Percentiles rank a stretch among this genome's conserved stretches.
phyloP scores from a whole-genome alignment of 1,140 invertebrate genomes.

The Drosophila funebris region DNA sequence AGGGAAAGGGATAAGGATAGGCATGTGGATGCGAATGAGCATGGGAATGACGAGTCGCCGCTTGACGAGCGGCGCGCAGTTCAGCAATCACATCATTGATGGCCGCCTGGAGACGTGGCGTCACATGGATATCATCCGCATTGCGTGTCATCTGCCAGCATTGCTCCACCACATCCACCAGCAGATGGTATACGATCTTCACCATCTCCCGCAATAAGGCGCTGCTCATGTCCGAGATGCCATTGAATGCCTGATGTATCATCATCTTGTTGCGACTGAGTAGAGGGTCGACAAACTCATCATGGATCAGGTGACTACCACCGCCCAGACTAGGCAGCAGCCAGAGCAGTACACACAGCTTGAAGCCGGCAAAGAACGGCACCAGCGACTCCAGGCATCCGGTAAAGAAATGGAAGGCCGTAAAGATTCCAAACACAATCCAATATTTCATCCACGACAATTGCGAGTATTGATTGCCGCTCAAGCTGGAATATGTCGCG shows the following conservation, averaged over 20 bases:
- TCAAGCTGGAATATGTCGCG: conserved; percentile 87
- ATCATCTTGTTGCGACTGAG: conserved; percentile 85
- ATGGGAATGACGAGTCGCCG: no score
- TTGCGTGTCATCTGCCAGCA: conserved; percentile 18
- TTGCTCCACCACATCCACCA: conserved; percentile 31
- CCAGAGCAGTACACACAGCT: conserved; percentile 58
- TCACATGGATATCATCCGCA: conserved; percentile 12
- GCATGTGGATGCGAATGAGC: no score
- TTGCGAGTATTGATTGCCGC: conserved; percentile 92
- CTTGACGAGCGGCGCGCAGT: conserved; percentile 13
- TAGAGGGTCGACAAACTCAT: conserved; percentile 46
- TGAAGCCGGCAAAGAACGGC: conserved; percentile 52
- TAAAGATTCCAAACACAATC: conserved; percentile 61
- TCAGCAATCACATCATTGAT: conserved; percentile 44
- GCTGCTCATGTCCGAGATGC: neutral
- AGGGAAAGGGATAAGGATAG: no score
- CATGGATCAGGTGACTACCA: conserved; percentile 50
- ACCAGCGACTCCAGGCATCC: conserved; percentile 26
- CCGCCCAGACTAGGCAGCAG: conserved; percentile 53
- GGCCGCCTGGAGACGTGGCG: conserved; percentile 41
- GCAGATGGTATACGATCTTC: conserved; percentile 5
- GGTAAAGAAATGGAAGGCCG: conserved; percentile 29
- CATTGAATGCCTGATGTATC: conserved; percentile 92
- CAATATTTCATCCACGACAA: conserved; percentile 83
- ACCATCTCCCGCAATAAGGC: conserved; percentile 23